Evolutionary conservation across 2,888 invertebrate genomes (phyloP).

Genomic region (Orgyia antiqua): DNA sequence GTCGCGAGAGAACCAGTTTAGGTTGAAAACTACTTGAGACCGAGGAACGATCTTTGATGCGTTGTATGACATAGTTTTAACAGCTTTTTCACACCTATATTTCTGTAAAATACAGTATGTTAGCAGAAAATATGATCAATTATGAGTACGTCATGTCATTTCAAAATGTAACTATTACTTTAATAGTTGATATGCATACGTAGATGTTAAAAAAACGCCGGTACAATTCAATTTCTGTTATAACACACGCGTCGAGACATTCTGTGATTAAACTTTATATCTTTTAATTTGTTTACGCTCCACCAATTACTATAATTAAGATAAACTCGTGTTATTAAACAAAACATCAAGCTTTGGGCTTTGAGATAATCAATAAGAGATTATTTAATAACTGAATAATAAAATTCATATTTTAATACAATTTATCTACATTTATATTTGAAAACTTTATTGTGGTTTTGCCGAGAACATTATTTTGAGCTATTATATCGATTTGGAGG

Average conservation of each 20-base stretch:
- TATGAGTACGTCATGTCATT: too few relatives aligned
- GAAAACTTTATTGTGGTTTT: constrained; percentile 8
- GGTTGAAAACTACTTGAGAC: constrained; percentile 1
- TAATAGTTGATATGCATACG: too few relatives aligned
- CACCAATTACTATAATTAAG: constrained; percentile 30
- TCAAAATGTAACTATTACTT: too few relatives aligned
- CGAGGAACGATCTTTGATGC: constrained; percentile 1
- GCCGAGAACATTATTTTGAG: constrained; percentile 8
- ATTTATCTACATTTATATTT: constrained; percentile 7
- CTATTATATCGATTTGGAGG: constrained; percentile 3
- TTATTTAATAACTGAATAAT: constrained; percentile 5
- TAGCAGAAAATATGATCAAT: too few relatives aligned
- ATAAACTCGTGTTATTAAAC: constrained; percentile 17
- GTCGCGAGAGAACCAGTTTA: constrained; percentile 13
- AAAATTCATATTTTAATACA: constrained; percentile 7
- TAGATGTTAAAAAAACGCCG: constrained; percentile 6
- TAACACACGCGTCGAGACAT: constrained; percentile 20
- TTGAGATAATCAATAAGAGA: constrained; percentile 7
- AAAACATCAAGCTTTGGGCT: constrained; percentile 14
- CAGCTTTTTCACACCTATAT: too few relatives aligned
- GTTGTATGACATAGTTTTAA: constrained; percentile 4
- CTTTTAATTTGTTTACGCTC: constrained; percentile 32
- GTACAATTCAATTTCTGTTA: constrained; percentile 20
- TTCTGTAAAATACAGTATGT: too few relatives aligned
- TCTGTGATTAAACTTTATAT: constrained; percentile 31